A percentile compares a stretch with the other conserved stretches of the same genome.
phyloP scores from a whole-genome alignment of 2,113 vertebrate species.

The Notechis scutatus region DNA sequence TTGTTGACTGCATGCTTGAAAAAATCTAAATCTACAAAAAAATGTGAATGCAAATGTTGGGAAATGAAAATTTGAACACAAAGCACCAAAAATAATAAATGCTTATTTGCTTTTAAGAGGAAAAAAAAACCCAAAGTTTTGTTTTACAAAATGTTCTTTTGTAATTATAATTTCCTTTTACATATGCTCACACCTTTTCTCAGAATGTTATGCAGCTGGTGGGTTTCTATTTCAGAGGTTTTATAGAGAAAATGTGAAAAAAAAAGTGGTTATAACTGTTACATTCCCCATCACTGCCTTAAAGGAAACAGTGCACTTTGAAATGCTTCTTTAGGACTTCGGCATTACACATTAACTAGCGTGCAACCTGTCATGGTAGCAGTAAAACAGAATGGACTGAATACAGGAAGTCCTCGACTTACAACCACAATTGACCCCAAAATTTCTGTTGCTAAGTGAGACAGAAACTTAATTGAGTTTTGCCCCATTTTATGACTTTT shows the following conservation, averaged over 20 bases:
- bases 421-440: too few species aligned
- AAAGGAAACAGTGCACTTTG: not conserved
- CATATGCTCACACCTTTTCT: not conserved
- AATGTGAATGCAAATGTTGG: not conserved
- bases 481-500: too few species aligned
- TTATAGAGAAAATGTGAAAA: not conserved
- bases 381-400: not conserved
- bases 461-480: too few species aligned
- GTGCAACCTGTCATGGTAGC: not conserved
- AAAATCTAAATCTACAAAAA: not conserved
- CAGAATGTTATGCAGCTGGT: constrained; percentile 9
- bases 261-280: not conserved
- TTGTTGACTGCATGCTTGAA: not conserved
- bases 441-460: too few species aligned
- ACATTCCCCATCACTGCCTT: not conserved
- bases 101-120: not conserved
- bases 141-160: not conserved
- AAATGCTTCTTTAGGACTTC: not conserved
- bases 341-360: not conserved
- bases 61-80: not conserved
- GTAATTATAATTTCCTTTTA: not conserved
- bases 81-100: not conserved
- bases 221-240: not conserved
- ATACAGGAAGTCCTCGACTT: not conserved
- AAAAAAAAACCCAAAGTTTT: not conserved